Evolutionary conservation across 1,140 invertebrate genomes (phyloP).

Genomic region (Drosophila yakuba): DNA sequence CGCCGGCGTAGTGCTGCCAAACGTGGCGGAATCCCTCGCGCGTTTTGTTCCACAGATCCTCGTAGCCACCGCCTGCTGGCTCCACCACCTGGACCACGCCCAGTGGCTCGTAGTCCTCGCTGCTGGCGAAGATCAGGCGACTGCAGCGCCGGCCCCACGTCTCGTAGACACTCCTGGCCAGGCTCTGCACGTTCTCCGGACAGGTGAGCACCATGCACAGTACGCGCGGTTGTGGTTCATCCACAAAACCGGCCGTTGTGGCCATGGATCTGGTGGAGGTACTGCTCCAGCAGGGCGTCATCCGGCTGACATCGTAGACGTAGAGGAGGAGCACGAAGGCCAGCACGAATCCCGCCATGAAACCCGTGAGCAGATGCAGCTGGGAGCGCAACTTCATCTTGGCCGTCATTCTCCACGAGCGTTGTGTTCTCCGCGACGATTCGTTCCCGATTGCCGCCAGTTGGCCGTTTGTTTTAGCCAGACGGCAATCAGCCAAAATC

Average conservation of each 20-base stretch:
- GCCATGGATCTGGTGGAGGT: slow-evolving; percentile 18
- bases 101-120: slow-evolving; percentile 86
- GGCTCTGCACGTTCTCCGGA: slow-evolving; percentile 93
- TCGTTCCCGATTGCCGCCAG: slow-evolving; percentile 39
- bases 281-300: slow-evolving; percentile 31
- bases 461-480: slow-evolving; percentile 39
- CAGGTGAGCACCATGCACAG: slow-evolving; percentile 98
- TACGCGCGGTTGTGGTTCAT: slow-evolving; percentile 88
- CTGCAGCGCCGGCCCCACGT: slow-evolving; percentile 98
- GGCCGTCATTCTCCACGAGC: slow-evolving; percentile 43
- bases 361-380: slow-evolving; percentile 56
- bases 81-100: slow-evolving; percentile 86
- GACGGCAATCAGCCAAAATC: slow-evolving; percentile 22
- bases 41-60: slow-evolving; percentile 97
- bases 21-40: slow-evolving; percentile 95
- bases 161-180: slow-evolving; percentile 94
- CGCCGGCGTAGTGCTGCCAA: slow-evolving; percentile 91
- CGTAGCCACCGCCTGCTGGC: slow-evolving; percentile 91
- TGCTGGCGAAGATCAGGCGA: slow-evolving; percentile 94
- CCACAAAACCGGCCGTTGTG: neutral
- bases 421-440: slow-evolving; percentile 62
- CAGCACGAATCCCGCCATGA: slow-evolving; percentile 52
- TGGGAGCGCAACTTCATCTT: slow-evolving; percentile 46
- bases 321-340: slow-evolving; percentile 56
- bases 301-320: slow-evolving; percentile 47